phyloP scores from a whole-genome alignment of 2,113 vertebrate species.

The Aegithalos caudatus region DNA sequence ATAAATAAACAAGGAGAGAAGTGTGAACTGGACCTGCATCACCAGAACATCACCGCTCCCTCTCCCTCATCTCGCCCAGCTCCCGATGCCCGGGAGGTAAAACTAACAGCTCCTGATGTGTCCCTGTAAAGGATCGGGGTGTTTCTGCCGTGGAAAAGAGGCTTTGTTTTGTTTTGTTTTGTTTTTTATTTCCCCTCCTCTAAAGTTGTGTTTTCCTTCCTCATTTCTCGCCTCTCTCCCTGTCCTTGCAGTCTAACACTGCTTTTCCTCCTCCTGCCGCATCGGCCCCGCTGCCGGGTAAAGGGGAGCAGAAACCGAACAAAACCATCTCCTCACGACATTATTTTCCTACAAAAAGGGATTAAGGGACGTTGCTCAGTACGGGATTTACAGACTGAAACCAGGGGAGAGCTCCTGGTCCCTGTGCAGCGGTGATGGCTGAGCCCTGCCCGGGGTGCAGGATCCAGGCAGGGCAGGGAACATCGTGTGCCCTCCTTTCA shows the following conservation, averaged over 20 bases:
- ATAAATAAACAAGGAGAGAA: background rate
- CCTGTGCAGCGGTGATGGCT: background rate
- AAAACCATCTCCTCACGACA: fast-evolving
- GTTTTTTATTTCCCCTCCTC: background rate
- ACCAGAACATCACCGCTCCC: background rate
- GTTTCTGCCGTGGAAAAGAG: background rate
- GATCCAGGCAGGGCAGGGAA: background rate
- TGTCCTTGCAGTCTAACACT: fast-evolving
- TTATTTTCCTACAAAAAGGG: background rate
- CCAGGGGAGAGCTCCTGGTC: fast-evolving
- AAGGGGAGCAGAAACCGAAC: background rate
- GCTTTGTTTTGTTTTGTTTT: no score
- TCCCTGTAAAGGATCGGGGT: fast-evolving
- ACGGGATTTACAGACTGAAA: background rate
- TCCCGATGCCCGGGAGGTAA: background rate
- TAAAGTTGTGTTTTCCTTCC: background rate
- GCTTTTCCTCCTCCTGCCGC: background rate
- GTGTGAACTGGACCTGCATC: background rate
- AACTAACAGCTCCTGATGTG: background rate
- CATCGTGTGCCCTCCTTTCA: fast-evolving
- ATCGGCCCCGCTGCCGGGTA: background rate
- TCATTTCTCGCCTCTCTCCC: background rate
- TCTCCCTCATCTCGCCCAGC: background rate
- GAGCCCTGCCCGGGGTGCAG: background rate
- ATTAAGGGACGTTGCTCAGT: background rate